Conservation (phyloP, 2,888 invertebrate genomes). For the Agonopterix arenella region DNA sequence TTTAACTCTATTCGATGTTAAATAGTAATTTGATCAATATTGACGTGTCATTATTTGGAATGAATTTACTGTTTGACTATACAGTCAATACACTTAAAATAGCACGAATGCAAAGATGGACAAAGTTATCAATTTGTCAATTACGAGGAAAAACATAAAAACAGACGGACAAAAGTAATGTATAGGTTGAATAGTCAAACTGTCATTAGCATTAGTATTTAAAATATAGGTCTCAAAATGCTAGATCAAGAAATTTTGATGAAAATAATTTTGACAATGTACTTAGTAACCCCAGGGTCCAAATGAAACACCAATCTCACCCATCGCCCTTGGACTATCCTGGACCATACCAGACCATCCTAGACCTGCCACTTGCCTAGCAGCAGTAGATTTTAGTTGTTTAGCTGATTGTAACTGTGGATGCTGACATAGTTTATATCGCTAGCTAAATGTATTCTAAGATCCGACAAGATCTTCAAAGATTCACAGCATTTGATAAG, state of each 20-base stretch:
- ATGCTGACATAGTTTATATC: not conserved
- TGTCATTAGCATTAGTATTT: not conserved
- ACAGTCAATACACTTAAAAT: too few species aligned
- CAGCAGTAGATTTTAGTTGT: conserved; percentile 47
- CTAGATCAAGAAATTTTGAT: not conserved
- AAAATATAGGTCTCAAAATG: not conserved
- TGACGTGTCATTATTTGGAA: conserved; percentile 19
- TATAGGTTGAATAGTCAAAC: conserved; percentile 11
- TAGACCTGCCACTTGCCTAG: conserved; percentile 17
- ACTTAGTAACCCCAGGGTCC: conserved; percentile 58
- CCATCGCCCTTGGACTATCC: conserved; percentile 59
- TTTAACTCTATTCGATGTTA: conserved; percentile 44
- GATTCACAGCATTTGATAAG: too few species aligned
- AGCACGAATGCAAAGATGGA: too few species aligned
- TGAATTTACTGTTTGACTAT: too few species aligned
- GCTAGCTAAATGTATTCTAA: not conserved
- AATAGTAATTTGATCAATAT: conserved; percentile 35
- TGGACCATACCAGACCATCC: conserved; percentile 51
- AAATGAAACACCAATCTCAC: conserved; percentile 67
- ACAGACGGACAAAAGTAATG: too few species aligned
- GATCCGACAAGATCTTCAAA: not conserved
- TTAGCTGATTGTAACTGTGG: not conserved
- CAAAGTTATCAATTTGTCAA: too few species aligned
- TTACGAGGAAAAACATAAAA: too few species aligned
- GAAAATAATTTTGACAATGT: not conserved